Percentiles rank a stretch among this genome's conserved stretches.
These are phyloP conservation scores for Peucedramus taeniatus DNA, from an alignment of 2,113 vertebrate species.

Conservation along the genomic window DNA sequence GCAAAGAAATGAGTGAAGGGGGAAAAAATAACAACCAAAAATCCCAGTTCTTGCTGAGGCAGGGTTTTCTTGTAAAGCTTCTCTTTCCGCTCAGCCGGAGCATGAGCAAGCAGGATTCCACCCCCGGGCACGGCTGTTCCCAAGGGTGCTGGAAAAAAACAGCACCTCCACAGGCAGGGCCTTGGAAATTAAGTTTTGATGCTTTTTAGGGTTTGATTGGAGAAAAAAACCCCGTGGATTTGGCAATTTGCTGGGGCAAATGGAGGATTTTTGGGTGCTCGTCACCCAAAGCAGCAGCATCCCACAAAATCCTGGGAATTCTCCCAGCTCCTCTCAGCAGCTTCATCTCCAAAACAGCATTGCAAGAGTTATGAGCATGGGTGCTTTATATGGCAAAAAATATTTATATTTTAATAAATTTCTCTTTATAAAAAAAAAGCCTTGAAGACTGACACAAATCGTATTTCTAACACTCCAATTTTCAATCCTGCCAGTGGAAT, in stretches of 20 bases:
- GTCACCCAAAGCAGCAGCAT: accelerated
- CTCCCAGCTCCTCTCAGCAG: neutral
- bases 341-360: neutral
- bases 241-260: neutral
- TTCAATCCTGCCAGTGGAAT: neutral
- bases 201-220: neutral
- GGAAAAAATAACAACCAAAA: neutral
- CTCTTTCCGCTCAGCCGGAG: conserved; percentile 32
- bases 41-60: conserved; percentile 61
- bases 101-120: conserved; percentile 35
- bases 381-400: neutral
- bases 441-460: neutral
- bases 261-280: neutral
- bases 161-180: neutral
- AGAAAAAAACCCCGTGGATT: neutral
- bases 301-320: neutral
- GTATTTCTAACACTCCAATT: neutral
- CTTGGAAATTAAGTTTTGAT: accelerated
- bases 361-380: neutral
- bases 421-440: neutral
- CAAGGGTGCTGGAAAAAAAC: neutral
- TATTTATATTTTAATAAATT: neutral
- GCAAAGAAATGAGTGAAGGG: conserved; percentile 50
- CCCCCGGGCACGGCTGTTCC: neutral
- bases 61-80: conserved; percentile 63